Evolutionary conservation across 2,888 invertebrate species (phyloP), one percentile per base, ranked within the genome.

Genomic region (Euproctis similis): DNA sequence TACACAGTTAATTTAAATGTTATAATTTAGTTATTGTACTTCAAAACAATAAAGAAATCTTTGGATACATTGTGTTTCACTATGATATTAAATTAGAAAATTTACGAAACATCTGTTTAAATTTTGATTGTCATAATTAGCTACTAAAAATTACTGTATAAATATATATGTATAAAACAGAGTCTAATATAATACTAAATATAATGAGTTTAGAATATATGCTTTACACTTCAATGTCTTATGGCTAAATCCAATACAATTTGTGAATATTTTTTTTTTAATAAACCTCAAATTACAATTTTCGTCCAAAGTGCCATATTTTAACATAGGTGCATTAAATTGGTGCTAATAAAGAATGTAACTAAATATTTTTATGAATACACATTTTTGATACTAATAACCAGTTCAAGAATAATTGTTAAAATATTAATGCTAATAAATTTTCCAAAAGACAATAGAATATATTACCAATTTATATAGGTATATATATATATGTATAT

Each of bases 151-250:
- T 49, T 43, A 51, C 46, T 42, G 41, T 55, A 51, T 43, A 45
- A 42, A n/a, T n/a, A n/a, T n/a, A n/a, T n/a, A n/a, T n/a, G n/a
- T n/a, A n/a, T n/a, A 52, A 49, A 54, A 34, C 51, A 45, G 51
- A 55, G 47, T 51, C 61, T 63, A 61, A 57, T 38, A 59, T 63
- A 62, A 21, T 61, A 45, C 55, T 57, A 56, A 53, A 68, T 69
- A 70, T 52, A 67, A 67, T 68, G 65, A 73, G 57, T 81, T 80
- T 80, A 80, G 77, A 78, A 81, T 80, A 78, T 75, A 73, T 78
- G 78, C 78, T 80, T 80, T 72, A 80, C 78, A 49, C 62, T 50
- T 50, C 42, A 42, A 39, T 24, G 33, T 35, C 53, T 54, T 53
- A 53, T 13, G 31, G 42, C 53, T 53, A 51, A 36, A 25, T 44